Percentiles rank a stretch among this genome's conserved stretches.
phyloP scores from a whole-genome alignment of 2,888 invertebrate species.

The Xylophagus ater region DNA sequence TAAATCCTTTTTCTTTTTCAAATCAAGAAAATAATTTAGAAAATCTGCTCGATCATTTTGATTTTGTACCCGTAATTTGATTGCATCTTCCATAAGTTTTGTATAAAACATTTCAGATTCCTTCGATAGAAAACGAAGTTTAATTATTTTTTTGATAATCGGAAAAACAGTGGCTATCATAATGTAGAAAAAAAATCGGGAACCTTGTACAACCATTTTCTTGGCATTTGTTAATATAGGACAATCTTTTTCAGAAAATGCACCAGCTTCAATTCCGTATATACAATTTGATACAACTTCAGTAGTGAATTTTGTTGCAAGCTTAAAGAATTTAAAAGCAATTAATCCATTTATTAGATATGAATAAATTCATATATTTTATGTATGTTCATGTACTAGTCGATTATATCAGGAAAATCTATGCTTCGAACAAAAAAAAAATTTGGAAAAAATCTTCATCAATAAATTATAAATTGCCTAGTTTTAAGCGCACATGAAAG shows the following conservation, averaged over 20 bases:
- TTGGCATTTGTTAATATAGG: slow-evolving; percentile 28
- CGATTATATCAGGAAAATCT: background rate
- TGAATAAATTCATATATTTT: background rate
- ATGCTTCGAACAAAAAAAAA: background rate
- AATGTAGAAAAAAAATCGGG: slow-evolving; percentile 18
- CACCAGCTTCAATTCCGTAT: slow-evolving; percentile 38
- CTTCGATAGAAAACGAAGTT: slow-evolving; percentile 24
- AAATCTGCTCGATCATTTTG: slow-evolving; percentile 29
- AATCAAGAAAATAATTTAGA: slow-evolving; percentile 30
- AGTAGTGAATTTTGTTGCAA: slow-evolving; percentile 33
- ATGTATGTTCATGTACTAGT: background rate
- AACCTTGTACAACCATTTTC: slow-evolving; percentile 26
- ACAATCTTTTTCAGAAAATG: slow-evolving; percentile 28
- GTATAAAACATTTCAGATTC: slow-evolving; percentile 47
- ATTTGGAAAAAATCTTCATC: too few species aligned
- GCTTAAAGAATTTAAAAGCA: slow-evolving; percentile 18
- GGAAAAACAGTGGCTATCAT: slow-evolving; percentile 25
- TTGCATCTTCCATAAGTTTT: slow-evolving; percentile 24
- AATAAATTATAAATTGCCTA: too few species aligned
- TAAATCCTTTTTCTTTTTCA: slow-evolving; percentile 27
- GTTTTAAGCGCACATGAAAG: slow-evolving; percentile 3
- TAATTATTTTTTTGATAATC: slow-evolving; percentile 21
- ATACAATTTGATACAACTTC: slow-evolving; percentile 41
- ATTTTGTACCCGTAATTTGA: slow-evolving; percentile 24
- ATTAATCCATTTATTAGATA: too few species aligned